These are phyloP conservation scores for Agrenia bidenticulata DNA, from an alignment of 2,888 invertebrate species.

Conservation along the genomic window DNA sequence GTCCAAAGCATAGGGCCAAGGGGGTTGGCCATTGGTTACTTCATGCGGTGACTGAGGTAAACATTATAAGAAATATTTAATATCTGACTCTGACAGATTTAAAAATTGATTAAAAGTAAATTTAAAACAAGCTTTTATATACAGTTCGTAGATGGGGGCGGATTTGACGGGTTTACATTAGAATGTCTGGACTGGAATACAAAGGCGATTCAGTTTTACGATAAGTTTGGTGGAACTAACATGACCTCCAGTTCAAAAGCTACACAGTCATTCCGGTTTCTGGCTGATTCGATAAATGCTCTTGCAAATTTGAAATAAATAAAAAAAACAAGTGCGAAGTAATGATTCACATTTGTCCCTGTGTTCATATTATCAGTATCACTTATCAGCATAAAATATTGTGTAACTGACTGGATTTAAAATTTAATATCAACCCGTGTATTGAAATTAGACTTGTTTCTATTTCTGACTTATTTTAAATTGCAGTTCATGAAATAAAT, in stretches of 20 bases:
- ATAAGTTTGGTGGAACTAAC: conserved; percentile 61
- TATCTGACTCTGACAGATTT: too few species aligned
- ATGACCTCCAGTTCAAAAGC: conserved; percentile 30
- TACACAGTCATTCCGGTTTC: conserved; percentile 29
- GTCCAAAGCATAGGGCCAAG: conserved; percentile 64
- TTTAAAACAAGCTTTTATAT: conserved; percentile 14
- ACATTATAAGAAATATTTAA: conserved; percentile 5
- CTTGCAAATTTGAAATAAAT: too few species aligned
- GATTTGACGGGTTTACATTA: conserved; percentile 72
- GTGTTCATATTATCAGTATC: too few species aligned
- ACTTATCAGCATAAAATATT: too few species aligned
- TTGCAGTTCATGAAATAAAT: too few species aligned
- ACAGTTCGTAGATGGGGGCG: conserved; percentile 27
- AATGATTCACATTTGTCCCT: too few species aligned
- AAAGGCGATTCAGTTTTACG: conserved; percentile 73
- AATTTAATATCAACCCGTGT: too few species aligned
- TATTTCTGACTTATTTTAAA: too few species aligned
- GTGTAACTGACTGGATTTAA: too few species aligned
- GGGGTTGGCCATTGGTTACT: conserved; percentile 71
- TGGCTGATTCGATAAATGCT: not conserved
- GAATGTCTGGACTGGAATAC: conserved; percentile 79
- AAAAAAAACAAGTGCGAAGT: too few species aligned
- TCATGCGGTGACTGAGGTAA: conserved; percentile 70
- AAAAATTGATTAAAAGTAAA: not conserved
- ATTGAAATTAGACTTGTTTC: too few species aligned